These are phyloP conservation scores for Hemaris fuciformis DNA, from an alignment of 2,888 invertebrate species.

Conservation along the genomic window DNA sequence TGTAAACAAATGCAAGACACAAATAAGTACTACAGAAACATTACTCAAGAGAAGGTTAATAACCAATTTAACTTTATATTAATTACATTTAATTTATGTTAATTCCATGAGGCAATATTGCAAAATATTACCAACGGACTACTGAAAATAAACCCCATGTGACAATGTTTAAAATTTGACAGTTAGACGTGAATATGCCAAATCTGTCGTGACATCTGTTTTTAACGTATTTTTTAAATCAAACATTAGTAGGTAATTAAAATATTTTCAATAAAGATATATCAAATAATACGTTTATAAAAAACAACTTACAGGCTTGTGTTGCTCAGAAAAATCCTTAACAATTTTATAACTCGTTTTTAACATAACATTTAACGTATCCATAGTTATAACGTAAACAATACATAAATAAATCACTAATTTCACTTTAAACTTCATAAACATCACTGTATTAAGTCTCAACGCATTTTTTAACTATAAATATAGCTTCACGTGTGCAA, in stretches of 20 bases:
- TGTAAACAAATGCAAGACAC: not conserved
- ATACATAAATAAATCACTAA: slow-evolving; percentile 19
- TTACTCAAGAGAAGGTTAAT: not conserved
- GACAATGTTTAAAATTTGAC: slow-evolving; percentile 5
- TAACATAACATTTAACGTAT: slow-evolving; percentile 66
- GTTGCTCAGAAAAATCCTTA: slow-evolving; percentile 69
- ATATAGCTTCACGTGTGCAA: slow-evolving; percentile 20
- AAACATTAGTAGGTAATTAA: not conserved
- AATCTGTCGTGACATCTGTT: not conserved
- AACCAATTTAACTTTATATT: not conserved
- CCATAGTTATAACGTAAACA: slow-evolving; percentile 45
- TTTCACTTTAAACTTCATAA: slow-evolving; percentile 17
- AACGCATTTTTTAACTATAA: slow-evolving; percentile 17
- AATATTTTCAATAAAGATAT: not conserved
- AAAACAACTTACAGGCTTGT: slow-evolving; percentile 62
- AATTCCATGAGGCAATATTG: not conserved
- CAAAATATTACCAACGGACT: not conserved
- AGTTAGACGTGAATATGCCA: not conserved
- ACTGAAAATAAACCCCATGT: not conserved
- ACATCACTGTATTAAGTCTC: slow-evolving; percentile 19
- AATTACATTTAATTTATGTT: not conserved
- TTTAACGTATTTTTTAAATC: not conserved
- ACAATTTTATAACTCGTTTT: slow-evolving; percentile 75
- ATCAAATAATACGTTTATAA: not conserved
- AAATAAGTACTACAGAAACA: not conserved